Conservation (phyloP, 2,888 invertebrate genomes). For the Hedychridium roseum region DNA sequence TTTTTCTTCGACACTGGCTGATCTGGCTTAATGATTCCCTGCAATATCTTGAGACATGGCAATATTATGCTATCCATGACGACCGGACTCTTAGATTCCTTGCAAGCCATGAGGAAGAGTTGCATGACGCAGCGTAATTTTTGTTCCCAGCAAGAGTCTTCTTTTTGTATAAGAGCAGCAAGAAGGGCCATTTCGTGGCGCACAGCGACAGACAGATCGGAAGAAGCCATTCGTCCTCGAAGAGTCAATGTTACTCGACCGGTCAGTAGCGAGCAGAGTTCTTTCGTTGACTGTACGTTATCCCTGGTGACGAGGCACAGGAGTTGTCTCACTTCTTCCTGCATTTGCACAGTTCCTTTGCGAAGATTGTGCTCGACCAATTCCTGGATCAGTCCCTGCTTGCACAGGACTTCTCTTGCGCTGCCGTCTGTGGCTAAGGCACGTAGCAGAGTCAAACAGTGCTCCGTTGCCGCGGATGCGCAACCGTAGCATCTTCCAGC, state of each 20-base stretch:
- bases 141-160: constrained; percentile 95
- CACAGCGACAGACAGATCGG: constrained; percentile 78
- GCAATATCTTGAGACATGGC: constrained; percentile 92
- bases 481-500: constrained; percentile 84
- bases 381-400: constrained; percentile 88
- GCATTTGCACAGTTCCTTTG: constrained; percentile 82
- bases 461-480: constrained; percentile 90
- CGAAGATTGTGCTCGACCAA: constrained; percentile 90
- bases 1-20: constrained; percentile 68
- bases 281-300: constrained; percentile 82
- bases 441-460: constrained; percentile 88
- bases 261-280: constrained; percentile 83
- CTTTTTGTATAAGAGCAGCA: constrained; percentile 87
- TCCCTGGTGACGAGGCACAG: constrained; percentile 90
- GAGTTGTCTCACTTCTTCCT: constrained; percentile 88
- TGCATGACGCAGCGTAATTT: constrained; percentile 88
- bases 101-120: constrained; percentile 82
- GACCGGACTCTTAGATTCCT: constrained; percentile 81
- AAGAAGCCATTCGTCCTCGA: constrained; percentile 78
- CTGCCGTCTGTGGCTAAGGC: constrained; percentile 85
- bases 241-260: constrained; percentile 85
- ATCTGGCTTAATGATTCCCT: constrained; percentile 78
- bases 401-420: constrained; percentile 79
- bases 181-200: constrained; percentile 89
- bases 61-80: constrained; percentile 91